Evolutionary conservation across 2,797 vertebrate genomes (phyloP), one percentile per base, ranked within the genome.

Genomic region (Hybognathus amarus): DNA sequence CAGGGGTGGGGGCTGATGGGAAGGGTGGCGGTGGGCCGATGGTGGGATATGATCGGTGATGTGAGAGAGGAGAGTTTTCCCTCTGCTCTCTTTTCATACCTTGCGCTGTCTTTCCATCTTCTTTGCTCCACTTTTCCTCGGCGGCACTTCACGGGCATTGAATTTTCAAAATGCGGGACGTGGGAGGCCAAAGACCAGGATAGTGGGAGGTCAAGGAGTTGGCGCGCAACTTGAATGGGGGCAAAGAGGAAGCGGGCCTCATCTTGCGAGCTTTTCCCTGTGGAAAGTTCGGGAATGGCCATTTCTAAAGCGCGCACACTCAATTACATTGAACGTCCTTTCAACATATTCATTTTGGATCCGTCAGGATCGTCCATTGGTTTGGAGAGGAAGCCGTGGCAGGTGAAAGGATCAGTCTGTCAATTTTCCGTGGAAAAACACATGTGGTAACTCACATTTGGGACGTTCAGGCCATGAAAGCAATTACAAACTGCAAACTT

Each of bases 221-320:
- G 81, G 86, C 68, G 82, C 85, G 89, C 11, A 75, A 91, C 91
- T 90, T 91, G 88, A 91, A 92, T 88, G 83, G 88, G 89, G 90
- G 88, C 92, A 90, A 88, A 90, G 88, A 89, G 90, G 80, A 92
- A 89, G 89, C 87, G 90, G 91, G 90, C 91, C 90, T 93, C 91
- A 90, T 94, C 69, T 77, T 92, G 89, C 90, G 90, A 88, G 89
- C 90, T 88, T 83, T 79, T 84, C 86, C 85, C 81, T 89, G 88
- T 89, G 92, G 88, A 91, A 80, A 87, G 87, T 87, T 84, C 30
- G 17, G 71, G 79, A 80, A 56, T 59, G 81, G 71, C 67, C 73
- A 36, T 83, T 87, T 84, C 56, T 64, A 71, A 70, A 73, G 76
- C 83, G 77, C 71, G 54, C 81, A 20, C 73, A 50, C 86, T 80